These are phyloP conservation scores for Psettodes erumei DNA, from an alignment of 2,113 vertebrate species.

Conservation along the genomic window DNA sequence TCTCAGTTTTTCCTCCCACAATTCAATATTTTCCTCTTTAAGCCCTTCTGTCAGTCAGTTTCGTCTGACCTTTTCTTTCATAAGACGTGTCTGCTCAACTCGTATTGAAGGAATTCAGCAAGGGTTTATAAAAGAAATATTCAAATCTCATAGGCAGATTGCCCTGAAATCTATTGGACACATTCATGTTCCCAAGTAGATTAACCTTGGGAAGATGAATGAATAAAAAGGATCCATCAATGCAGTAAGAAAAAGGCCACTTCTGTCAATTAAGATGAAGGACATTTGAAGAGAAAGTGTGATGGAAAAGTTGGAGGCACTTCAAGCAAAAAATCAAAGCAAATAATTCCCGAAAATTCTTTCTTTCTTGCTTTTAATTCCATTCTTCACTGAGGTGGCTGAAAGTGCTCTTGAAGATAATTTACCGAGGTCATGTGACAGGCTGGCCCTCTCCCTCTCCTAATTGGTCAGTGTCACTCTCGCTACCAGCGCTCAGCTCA, in stretches of 20 bases:
- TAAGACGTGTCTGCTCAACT: too few relatives aligned
- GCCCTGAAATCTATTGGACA: neutral
- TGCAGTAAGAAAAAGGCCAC: neutral
- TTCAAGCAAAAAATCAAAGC: neutral
- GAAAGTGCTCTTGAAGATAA: conserved; percentile 52
- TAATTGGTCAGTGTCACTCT: conserved; percentile 55
- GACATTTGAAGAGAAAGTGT: neutral
- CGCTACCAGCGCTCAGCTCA: conserved; percentile 23
- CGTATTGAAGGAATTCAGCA: too few relatives aligned
- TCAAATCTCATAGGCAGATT: neutral
- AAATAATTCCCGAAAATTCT: neutral
- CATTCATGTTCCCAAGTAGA: neutral
- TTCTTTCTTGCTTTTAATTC: conserved; percentile 28
- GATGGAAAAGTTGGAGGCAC: neutral
- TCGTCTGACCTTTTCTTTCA: too few relatives aligned
- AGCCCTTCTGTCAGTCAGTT: too few relatives aligned
- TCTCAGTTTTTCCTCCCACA: too few relatives aligned
- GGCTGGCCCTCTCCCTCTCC: conserved; percentile 27
- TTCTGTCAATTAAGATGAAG: neutral
- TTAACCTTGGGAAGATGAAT: too few relatives aligned
- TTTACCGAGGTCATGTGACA: conserved; percentile 31
- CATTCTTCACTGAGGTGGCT: conserved; percentile 16
- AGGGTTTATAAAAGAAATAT: too few relatives aligned
- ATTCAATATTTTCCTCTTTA: too few relatives aligned
- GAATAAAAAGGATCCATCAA: too few relatives aligned